Percentiles rank a stretch among this genome's conserved stretches.
phyloP scores from a whole-genome alignment of 2,888 invertebrate genomes.

The Standfussiana lucernea region DNA sequence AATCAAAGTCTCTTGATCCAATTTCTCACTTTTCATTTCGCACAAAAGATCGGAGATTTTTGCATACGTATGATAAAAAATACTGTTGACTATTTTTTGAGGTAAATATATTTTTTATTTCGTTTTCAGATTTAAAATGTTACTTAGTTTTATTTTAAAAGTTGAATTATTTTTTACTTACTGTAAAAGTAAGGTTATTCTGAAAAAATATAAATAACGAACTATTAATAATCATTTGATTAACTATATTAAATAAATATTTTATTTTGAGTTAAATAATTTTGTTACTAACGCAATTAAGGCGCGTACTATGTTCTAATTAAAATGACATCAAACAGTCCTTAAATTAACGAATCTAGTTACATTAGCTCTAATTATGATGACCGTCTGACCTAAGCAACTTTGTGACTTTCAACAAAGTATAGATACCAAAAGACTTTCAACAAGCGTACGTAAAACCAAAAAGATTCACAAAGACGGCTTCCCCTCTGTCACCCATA shows the following conservation, averaged over 20 bases:
- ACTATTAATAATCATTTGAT: too few species aligned
- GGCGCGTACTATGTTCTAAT: slow-evolving; percentile 56
- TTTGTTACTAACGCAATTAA: slow-evolving; percentile 16
- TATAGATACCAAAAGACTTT: too few species aligned
- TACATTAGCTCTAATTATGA: slow-evolving; percentile 33
- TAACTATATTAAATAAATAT: too few species aligned
- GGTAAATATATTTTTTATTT: background rate
- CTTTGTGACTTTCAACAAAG: slow-evolving; percentile 9
- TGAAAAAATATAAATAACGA: background rate
- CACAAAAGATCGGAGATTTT: background rate
- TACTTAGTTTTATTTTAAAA: background rate
- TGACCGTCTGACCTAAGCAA: slow-evolving; percentile 38
- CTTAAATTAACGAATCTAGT: background rate
- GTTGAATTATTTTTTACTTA: background rate
- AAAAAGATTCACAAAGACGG: background rate
- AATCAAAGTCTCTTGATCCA: slow-evolving; percentile 10
- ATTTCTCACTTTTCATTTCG: background rate
- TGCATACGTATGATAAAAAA: background rate
- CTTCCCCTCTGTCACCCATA: background rate
- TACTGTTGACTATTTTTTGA: background rate
- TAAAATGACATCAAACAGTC: slow-evolving; percentile 21
- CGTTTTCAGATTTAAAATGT: background rate
- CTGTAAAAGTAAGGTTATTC: background rate
- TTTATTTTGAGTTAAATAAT: background rate
- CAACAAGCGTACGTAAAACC: too few species aligned